Evolutionary conservation across 2,113 vertebrate genomes (phyloP).

Genomic region (Puntigrus tetrazona): DNA sequence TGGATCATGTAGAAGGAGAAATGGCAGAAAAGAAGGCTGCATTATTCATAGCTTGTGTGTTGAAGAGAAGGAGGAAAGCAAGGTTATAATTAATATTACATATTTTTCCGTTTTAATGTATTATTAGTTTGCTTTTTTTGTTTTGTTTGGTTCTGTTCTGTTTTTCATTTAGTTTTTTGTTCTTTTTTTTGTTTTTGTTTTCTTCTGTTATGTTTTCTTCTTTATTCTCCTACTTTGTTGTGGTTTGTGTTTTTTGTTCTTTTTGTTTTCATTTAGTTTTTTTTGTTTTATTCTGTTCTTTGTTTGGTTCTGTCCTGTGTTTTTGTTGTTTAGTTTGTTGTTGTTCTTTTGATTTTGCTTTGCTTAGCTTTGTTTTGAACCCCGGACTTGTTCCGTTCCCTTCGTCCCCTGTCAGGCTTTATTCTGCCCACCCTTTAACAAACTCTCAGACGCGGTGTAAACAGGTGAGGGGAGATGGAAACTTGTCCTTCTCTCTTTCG

Average conservation of each 20-base stretch:
- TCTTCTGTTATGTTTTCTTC: too few species aligned
- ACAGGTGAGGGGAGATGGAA: conserved; percentile 46
- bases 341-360: too few species aligned
- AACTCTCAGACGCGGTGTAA: background rate
- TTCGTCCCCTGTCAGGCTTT: background rate
- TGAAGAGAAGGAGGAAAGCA: background rate
- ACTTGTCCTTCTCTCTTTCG: conserved; percentile 29
- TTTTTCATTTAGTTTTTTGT: too few species aligned
- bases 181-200: too few species aligned
- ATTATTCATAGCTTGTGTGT: background rate
- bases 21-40: background rate
- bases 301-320: too few species aligned
- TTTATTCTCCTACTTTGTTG: too few species aligned
- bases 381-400: background rate
- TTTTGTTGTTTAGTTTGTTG: too few species aligned
- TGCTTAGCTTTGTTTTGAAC: background rate
- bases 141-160: too few species aligned
- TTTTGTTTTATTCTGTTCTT: too few species aligned
- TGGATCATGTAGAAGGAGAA: background rate
- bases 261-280: too few species aligned
- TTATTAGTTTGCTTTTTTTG: too few species aligned
- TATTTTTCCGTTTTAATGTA: background rate
- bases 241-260: too few species aligned
- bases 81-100: background rate
- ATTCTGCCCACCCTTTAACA: conserved; percentile 10